Evolutionary conservation across 2,888 invertebrate genomes (phyloP).

Genomic region (Pimpla rufipes): DNA sequence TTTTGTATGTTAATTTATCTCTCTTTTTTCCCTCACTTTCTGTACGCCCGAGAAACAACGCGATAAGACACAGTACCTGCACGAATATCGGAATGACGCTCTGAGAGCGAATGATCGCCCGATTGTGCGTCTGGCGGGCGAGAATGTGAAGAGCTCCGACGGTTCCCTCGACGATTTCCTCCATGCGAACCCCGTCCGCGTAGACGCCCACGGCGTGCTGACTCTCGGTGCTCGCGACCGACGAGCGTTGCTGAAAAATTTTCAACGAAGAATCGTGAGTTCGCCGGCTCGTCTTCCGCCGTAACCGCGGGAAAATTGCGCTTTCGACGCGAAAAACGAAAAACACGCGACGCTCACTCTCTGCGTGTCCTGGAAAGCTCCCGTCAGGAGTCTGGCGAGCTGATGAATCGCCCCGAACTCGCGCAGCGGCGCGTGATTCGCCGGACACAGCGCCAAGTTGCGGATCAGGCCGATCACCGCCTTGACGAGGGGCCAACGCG

Average conservation of each 20-base stretch:
- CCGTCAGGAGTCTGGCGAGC: constrained; percentile 95
- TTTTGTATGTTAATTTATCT: background rate
- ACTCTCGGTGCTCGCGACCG: constrained; percentile 93
- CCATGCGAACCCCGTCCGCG: constrained; percentile 99
- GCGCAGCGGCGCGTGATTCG: constrained; percentile 97
- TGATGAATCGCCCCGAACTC: constrained; percentile 98
- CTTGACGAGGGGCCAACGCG: constrained; percentile 99
- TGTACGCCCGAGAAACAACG: background rate
- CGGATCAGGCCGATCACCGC: constrained; percentile 98
- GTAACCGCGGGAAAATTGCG: background rate
- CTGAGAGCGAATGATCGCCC: constrained; percentile 96
- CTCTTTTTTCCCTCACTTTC: no score
- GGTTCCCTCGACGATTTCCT: constrained; percentile 99
- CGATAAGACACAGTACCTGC: constrained; percentile 86
- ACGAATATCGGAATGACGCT: constrained; percentile 98
- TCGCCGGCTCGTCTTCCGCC: no score
- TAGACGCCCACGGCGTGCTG: constrained; percentile 91
- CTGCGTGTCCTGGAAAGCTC: constrained; percentile 98
- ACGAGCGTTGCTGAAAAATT: constrained; percentile 89
- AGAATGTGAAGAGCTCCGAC: constrained; percentile 99
- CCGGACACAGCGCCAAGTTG: constrained; percentile 97
- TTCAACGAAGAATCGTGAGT: no score
- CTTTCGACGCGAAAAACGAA: background rate
- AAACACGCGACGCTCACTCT: constrained; percentile 88
- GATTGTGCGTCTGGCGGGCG: constrained; percentile 96